phyloP scores from a whole-genome alignment of 2,797 vertebrate species.

The Leptatherina wallacei region DNA sequence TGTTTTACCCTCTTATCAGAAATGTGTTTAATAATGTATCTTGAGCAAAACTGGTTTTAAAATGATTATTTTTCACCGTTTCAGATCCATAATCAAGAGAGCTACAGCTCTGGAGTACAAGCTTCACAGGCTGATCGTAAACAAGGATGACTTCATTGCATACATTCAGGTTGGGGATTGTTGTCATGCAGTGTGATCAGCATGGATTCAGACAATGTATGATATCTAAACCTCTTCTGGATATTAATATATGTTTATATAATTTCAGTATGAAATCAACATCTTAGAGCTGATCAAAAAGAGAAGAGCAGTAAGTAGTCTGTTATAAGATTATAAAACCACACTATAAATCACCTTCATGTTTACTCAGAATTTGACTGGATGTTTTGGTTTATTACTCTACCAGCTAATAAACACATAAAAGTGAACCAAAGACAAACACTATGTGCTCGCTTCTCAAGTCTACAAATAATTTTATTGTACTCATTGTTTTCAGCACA shows the following conservation, averaged over 20 bases:
- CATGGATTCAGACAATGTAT: background rate
- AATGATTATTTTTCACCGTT: background rate
- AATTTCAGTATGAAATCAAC: slow-evolving; percentile 92
- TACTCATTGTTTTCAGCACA: slow-evolving; percentile 80
- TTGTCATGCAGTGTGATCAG: background rate
- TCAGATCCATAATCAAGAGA: slow-evolving; percentile 91
- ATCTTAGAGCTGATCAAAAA: slow-evolving; percentile 93
- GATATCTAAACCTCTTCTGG: background rate
- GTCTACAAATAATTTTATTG: background rate
- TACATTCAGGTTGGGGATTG: slow-evolving; percentile 89
- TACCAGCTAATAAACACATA: background rate
- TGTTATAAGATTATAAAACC: background rate
- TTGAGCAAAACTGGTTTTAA: background rate
- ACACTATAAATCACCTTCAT: background rate
- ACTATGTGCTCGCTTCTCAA: background rate
- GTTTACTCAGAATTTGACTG: background rate
- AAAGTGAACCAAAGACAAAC: background rate
- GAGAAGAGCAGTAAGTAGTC: slow-evolving; percentile 88
- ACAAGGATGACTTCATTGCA: slow-evolving; percentile 93
- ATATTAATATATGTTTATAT: slow-evolving; percentile 9
- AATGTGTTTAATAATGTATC: background rate
- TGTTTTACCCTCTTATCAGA: background rate
- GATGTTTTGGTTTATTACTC: background rate
- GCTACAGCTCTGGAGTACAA: slow-evolving; percentile 93
- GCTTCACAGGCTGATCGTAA: slow-evolving; percentile 87